These are phyloP conservation scores for Dioctria rufipes DNA, from an alignment of 2,888 invertebrate genomes.

Conservation along the genomic window DNA sequence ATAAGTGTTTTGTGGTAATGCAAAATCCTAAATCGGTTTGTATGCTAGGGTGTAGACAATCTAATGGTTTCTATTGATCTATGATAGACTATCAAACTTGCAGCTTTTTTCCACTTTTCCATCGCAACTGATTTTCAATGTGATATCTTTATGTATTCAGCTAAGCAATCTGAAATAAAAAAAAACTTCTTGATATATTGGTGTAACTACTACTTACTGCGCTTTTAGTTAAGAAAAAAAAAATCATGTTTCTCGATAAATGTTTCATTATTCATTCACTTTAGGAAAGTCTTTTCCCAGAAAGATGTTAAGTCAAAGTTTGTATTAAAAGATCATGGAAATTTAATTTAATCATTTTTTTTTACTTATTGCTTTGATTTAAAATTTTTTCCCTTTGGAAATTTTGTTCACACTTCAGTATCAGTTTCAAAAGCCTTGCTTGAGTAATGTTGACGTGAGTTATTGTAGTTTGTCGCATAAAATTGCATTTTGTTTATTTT, in stretches of 20 bases:
- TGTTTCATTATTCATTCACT: not conserved
- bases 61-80: not conserved
- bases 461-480: no score
- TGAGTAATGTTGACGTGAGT: no score
- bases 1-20: constrained; percentile 39
- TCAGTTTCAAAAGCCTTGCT: not conserved
- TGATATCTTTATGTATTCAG: not conserved
- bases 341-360: no score
- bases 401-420: not conserved
- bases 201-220: not conserved
- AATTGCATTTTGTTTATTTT: no score
- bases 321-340: not conserved
- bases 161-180: not conserved
- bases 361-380: not conserved
- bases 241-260: not conserved
- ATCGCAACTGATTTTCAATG: no score
- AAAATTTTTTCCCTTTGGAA: not conserved
- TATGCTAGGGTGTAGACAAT: constrained; percentile 26
- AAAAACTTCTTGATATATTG: not conserved
- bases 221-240: not conserved
- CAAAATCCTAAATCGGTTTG: constrained; percentile 38
- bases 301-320: constrained; percentile 1
- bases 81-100: not conserved
- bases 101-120: constrained; percentile 16
- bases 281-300: not conserved